These are phyloP conservation scores for Polylopha cassiicola DNA, from an alignment of 2,888 invertebrate species.

Conservation along the genomic window DNA sequence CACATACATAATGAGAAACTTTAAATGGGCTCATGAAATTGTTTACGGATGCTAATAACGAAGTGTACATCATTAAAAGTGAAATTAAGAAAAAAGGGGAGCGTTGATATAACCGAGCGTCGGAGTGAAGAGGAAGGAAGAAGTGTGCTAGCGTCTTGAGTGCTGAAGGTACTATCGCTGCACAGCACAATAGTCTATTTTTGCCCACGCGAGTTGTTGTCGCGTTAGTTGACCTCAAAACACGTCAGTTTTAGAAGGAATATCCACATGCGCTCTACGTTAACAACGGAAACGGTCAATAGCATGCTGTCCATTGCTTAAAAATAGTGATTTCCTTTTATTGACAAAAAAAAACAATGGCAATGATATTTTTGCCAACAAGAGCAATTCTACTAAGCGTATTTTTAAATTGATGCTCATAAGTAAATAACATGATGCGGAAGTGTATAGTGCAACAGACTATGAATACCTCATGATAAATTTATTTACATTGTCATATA, in stretches of 20 bases:
- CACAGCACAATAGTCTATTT: slow-evolving; percentile 21
- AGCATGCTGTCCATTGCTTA: slow-evolving; percentile 13
- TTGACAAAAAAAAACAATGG: too few relatives aligned
- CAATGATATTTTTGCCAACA: slow-evolving; percentile 1
- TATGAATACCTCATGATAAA: slow-evolving; percentile 16
- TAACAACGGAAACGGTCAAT: slow-evolving; percentile 2
- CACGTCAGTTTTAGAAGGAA: slow-evolving; percentile 3
- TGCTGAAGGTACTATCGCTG: slow-evolving; percentile 14
- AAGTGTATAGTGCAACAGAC: slow-evolving; percentile 17
- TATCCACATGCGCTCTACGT: slow-evolving; percentile 9
- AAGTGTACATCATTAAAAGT: slow-evolving; percentile 9
- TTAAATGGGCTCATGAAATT: too few relatives aligned
- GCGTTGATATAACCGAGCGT: slow-evolving; percentile 2
- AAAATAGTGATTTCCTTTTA: slow-evolving; percentile 6
- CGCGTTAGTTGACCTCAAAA: slow-evolving; percentile 19
- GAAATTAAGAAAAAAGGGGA: slow-evolving; percentile 4
- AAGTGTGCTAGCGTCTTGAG: slow-evolving; percentile 19
- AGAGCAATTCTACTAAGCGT: slow-evolving; percentile 16
- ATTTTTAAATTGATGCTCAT: slow-evolving; percentile 7
- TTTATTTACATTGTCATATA: slow-evolving; percentile 24
- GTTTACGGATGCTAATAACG: not conserved
- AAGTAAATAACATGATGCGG: slow-evolving; percentile 6
- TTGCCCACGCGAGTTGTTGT: slow-evolving; percentile 13
- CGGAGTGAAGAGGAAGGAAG: slow-evolving; percentile 10
- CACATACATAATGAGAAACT: too few relatives aligned